Evolutionary conservation across 2,888 invertebrate genomes (phyloP).

Genomic region (Acrobeloides nanus): DNA sequence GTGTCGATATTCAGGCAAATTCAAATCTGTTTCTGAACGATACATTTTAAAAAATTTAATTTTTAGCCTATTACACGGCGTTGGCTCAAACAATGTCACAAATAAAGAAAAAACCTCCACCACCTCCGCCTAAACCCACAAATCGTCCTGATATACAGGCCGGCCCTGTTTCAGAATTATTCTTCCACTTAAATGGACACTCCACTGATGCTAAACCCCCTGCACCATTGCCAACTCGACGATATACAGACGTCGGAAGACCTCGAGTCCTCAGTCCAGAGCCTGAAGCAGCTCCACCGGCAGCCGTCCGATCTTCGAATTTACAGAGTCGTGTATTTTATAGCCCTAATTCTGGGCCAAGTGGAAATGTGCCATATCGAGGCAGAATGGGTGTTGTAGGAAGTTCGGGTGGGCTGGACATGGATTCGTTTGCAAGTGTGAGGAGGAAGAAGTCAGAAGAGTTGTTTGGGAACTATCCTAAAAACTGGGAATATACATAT

Average conservation of each 20-base stretch:
- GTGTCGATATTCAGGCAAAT: no score
- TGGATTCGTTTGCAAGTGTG: conserved; percentile 28
- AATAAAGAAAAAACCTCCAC: conserved; percentile 15
- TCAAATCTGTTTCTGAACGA: no score
- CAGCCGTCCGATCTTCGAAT: conserved; percentile 20
- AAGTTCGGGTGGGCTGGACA: conserved; percentile 11
- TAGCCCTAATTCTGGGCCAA: neutral
- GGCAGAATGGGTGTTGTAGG: conserved; percentile 8
- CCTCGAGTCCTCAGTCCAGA: conserved; percentile 27
- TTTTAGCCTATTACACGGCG: conserved; percentile 27
- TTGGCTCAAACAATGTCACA: conserved; percentile 24
- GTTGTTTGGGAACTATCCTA: no score
- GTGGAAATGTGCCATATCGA: conserved; percentile 8
- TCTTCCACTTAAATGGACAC: neutral
- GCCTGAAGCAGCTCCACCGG: conserved; percentile 12
- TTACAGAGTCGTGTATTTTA: conserved; percentile 25
- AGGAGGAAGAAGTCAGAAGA: conserved; percentile 10
- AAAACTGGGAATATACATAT: no score
- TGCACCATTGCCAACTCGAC: conserved; percentile 13
- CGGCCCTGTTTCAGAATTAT: neutral
- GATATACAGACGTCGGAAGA: conserved; percentile 12
- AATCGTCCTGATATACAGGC: neutral
- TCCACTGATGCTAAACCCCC: conserved; percentile 7
- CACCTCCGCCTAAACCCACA: neutral
- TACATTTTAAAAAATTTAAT: no score